Percentiles rank a stretch among this genome's conserved stretches.
phyloP scores from a whole-genome alignment of 2,113 vertebrate species.

The Nestor notabilis region DNA sequence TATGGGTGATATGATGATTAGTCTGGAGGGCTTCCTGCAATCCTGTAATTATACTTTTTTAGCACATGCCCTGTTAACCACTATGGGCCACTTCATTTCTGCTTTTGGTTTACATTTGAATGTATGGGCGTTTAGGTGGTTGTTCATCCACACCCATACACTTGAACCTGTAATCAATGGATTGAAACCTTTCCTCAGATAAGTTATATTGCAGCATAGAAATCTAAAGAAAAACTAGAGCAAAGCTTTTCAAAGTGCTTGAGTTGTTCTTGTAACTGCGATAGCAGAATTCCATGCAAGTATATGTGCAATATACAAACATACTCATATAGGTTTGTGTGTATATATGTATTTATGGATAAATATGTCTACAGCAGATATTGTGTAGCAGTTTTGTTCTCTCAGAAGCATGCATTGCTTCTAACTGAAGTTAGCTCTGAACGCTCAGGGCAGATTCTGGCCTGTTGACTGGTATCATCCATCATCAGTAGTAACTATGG shows the following conservation, averaged over 20 bases:
- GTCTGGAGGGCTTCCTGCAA: too few relatives aligned
- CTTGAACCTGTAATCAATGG: neutral
- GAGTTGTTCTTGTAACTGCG: neutral
- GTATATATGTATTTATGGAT: neutral
- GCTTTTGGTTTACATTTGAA: neutral
- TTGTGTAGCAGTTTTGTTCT: neutral
- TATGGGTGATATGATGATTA: neutral
- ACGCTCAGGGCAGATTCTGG: neutral
- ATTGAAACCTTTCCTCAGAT: neutral
- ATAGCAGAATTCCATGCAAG: neutral
- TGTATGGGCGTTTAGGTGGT: neutral
- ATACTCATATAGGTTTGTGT: accelerated
- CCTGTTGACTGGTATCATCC: slow-evolving; percentile 21
- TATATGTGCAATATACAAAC: neutral
- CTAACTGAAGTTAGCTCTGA: neutral
- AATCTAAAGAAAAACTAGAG: neutral
- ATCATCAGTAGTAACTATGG: neutral
- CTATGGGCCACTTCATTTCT: neutral
- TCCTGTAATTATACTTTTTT: neutral
- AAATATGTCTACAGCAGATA: neutral
- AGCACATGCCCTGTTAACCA: neutral
- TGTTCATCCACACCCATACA: neutral
- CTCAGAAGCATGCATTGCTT: neutral
- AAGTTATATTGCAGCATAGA: neutral
- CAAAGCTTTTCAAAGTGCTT: neutral